A percentile compares a stretch with the other conserved stretches of the same genome.
Evolutionary conservation across 2,888 invertebrate species (phyloP).

Genomic region (Lysandra coridon): DNA sequence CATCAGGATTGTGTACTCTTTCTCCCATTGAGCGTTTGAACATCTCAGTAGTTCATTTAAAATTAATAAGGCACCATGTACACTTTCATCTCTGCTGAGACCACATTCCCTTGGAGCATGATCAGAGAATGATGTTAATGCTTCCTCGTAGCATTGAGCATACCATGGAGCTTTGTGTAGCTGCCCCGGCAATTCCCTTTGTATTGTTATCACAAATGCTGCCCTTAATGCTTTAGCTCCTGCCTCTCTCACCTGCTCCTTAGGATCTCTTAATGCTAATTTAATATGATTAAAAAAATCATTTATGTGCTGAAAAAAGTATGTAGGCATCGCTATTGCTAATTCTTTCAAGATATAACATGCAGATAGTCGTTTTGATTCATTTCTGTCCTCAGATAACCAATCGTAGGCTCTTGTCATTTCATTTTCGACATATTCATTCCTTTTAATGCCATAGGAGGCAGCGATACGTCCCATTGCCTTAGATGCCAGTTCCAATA

Average conservation of each 20-base stretch:
- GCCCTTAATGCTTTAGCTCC: conserved; percentile 96
- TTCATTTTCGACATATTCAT: conserved; percentile 97
- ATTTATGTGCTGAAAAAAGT: conserved; percentile 96
- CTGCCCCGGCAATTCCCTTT: conserved; percentile 95
- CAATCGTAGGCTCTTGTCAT: conserved; percentile 97
- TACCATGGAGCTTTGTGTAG: conserved; percentile 94
- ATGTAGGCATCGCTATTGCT: conserved; percentile 97
- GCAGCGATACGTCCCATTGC: conserved; percentile 95
- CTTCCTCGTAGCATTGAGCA: conserved; percentile 95
- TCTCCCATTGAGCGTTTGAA: conserved; percentile 93
- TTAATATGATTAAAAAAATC: conserved; percentile 96
- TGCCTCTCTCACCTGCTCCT: conserved; percentile 93
- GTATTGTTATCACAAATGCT: conserved; percentile 95
- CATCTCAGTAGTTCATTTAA: conserved; percentile 96
- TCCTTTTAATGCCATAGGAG: conserved; percentile 93
- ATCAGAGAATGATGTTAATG: conserved; percentile 88
- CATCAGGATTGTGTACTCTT: conserved; percentile 87
- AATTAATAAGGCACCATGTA: conserved; percentile 94
- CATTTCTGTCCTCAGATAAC: conserved; percentile 93
- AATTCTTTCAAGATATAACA: conserved; percentile 95
- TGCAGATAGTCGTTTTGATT: conserved; percentile 94
- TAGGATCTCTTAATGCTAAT: conserved; percentile 93
- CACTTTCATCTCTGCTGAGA: conserved; percentile 91
- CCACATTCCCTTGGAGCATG: conserved; percentile 78
- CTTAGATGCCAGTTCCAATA: conserved; percentile 96